Evolutionary conservation across 30 jellyfish, hydroid and myxozoan genomes (phyloP).

Genomic region (Clytia hemisphaerica): DNA sequence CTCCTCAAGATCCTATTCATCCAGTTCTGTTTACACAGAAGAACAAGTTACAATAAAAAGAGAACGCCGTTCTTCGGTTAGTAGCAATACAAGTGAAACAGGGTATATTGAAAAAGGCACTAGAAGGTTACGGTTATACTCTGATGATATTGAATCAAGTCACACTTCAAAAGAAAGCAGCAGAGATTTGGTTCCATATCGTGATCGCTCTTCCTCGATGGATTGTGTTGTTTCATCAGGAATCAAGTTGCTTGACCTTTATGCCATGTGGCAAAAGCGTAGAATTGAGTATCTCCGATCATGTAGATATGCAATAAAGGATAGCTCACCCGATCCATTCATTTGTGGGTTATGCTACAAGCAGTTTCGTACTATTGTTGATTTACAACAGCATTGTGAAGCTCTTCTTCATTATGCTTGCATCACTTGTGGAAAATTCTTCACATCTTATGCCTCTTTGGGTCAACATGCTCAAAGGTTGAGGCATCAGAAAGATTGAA

Average conservation of each 20-base stretch:
- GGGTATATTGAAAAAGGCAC: no score
- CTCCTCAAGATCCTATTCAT: no score
- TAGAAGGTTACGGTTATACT: no score
- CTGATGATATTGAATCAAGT: no score
- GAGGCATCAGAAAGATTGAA: constrained; percentile 50
- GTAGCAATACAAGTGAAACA: no score
- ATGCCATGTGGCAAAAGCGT: constrained; percentile 37
- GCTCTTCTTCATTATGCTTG: constrained; percentile 63
- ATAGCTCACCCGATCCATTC: constrained; percentile 5
- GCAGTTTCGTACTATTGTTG: constrained; percentile 34
- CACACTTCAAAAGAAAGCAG: no score
- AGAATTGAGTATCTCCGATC: constrained; percentile 39
- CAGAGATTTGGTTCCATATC: background rate
- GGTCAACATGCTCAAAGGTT: constrained; percentile 48
- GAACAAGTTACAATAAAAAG: no score
- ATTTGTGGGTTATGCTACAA: constrained; percentile 59
- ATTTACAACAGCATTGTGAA: constrained; percentile 55
- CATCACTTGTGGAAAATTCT: constrained; percentile 52
- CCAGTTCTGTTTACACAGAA: no score
- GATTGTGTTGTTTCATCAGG: constrained; percentile 1
- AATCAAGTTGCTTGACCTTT: constrained; percentile 32
- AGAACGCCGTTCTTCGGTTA: no score
- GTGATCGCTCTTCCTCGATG: background rate
- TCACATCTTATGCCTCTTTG: constrained; percentile 47
- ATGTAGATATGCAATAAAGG: background rate